Base-by-base conservation (phyloP, 2,888 invertebrate species). In the Peribatodes rhomboidaria region DNA sequence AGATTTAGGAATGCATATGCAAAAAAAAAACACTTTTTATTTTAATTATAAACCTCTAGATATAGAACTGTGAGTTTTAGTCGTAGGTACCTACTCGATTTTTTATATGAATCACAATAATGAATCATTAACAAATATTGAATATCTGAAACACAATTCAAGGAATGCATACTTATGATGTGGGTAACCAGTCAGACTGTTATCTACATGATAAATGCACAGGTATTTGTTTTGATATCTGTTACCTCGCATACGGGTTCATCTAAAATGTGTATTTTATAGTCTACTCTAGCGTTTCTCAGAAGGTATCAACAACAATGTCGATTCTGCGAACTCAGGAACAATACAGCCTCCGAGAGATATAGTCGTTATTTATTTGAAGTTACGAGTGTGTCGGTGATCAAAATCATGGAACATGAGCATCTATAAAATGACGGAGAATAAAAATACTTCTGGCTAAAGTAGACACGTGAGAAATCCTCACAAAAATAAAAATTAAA, bases 241-340 rank as follows among this genome's bases (percentile, higher is more conserved):
- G 50, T 33, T 33, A 18, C 18, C 11, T 11, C 35, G 7, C 33
- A 55, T 55, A 44, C 55, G 53, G 53, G 53, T 31, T 16, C 0
- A 27, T 50, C 13, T 35, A 35, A 39, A 58, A 41, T 31, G 7
- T 35, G 35, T 16, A 47, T 55, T 33, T 20, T 39, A 31, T 8
- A 27, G 13, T 14, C 41, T 37, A 9, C 1, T 31, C 13, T 35
- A 50, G 8, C 10, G 49, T 41, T 58, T 64, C 58, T 58, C 22
- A n/a, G 63, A 64, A 63, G 41, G 41, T 22, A 39, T 63, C 10
- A 3, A 2, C 11, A 31, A 47, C 31, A 33, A 46, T 35, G 18
- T 31, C 18, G 37, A 16, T 56, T 56, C 62, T 52, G 37, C 31
- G 62, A 62, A 56, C 9, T 52, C 13, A 7, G 16, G 14, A 50